phyloP scores from a whole-genome alignment of 2,113 vertebrate species.

The Gnathochromis pfefferi region DNA sequence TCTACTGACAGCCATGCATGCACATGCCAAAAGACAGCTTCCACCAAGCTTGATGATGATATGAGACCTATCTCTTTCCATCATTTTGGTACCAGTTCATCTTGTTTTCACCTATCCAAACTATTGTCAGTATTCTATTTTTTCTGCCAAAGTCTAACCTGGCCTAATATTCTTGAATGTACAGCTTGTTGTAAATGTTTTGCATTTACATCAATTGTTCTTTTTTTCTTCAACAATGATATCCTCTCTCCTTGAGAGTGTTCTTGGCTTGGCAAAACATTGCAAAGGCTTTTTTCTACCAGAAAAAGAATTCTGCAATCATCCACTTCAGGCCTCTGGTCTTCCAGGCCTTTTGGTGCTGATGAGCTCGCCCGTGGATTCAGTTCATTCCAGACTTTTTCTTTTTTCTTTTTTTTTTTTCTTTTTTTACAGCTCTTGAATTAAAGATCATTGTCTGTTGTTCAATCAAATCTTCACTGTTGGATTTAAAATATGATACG shows the following conservation, averaged over 20 bases:
- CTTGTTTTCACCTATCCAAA: neutral
- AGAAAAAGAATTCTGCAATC: neutral
- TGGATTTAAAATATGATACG: neutral
- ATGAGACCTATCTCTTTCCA: neutral
- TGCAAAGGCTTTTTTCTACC: neutral
- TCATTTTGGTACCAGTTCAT: neutral
- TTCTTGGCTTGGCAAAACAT: neutral
- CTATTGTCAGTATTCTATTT: neutral
- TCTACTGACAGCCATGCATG: neutral
- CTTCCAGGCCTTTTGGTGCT: neutral
- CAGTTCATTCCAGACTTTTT: neutral
- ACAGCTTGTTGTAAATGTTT: neutral
- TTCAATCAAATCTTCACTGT: neutral
- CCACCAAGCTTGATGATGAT: neutral
- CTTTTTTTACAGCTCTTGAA: neutral
- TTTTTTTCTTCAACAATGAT: neutral
- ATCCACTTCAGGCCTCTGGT: neutral
- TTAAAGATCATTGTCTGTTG: neutral
- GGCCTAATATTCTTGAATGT: neutral
- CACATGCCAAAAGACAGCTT: neutral
- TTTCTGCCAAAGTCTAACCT: neutral
- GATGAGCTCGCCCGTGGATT: neutral
- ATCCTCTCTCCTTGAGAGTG: neutral
- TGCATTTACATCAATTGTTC: neutral
- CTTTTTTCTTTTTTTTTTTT: accelerated